Evolutionary conservation across 1,140 invertebrate genomes (phyloP).

Genomic region (Riptortus pedestris): DNA sequence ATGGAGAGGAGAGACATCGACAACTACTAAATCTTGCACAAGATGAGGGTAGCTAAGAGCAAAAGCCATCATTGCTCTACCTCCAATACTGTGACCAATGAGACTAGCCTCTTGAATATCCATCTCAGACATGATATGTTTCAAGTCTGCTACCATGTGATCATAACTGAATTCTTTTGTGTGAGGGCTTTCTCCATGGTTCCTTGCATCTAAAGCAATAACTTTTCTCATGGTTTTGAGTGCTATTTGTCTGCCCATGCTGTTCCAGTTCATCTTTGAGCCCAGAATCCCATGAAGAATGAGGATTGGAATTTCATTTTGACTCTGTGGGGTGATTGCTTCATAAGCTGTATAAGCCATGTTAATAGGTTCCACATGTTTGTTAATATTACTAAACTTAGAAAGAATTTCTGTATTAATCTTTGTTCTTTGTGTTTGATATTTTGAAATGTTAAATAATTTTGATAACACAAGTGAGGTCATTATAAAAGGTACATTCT

Average conservation of each 20-base stretch:
- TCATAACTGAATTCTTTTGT: constrained; percentile 54
- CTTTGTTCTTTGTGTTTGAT: neutral
- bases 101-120: constrained; percentile 50
- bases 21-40: constrained; percentile 67
- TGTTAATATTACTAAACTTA: neutral
- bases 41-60: constrained; percentile 57
- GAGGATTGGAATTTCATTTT: constrained; percentile 48
- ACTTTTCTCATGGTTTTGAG: constrained; percentile 53
- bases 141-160: constrained; percentile 61
- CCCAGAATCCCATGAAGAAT: constrained; percentile 80
- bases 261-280: constrained; percentile 74
- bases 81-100: constrained; percentile 89
- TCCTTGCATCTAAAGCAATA: constrained; percentile 70
- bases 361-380: neutral
- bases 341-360: constrained; percentile 37
- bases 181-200: constrained; percentile 85
- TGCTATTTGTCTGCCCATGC: constrained; percentile 60
- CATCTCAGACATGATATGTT: constrained; percentile 50
- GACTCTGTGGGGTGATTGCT: constrained; percentile 4
- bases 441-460: neutral
- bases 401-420: neutral
- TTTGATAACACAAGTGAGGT: neutral
- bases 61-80: constrained; percentile 66
- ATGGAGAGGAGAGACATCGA: constrained; percentile 70
- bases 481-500: constrained; percentile 3